Conservation (phyloP, 2,888 invertebrate genomes). For the Philonicus albiceps region DNA sequence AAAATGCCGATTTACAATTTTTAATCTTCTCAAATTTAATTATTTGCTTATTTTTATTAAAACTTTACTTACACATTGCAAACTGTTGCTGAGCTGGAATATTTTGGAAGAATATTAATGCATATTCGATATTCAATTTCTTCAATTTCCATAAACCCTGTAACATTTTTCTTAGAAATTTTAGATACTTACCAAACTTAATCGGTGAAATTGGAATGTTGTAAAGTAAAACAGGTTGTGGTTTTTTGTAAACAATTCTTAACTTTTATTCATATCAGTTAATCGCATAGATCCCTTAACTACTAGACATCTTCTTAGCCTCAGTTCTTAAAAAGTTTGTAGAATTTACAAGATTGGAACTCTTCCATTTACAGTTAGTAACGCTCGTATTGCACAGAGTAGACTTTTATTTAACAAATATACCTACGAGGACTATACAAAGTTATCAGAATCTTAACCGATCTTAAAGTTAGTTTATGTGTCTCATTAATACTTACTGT, state of each 20-base stretch:
- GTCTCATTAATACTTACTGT: conserved; percentile 28
- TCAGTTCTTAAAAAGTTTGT: conserved; percentile 9
- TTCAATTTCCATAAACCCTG: no score
- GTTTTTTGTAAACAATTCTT: conserved; percentile 33
- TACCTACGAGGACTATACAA: neutral
- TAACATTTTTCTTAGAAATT: no score
- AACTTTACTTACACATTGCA: no score
- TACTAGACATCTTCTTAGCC: neutral
- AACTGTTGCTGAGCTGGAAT: no score
- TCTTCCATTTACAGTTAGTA: neutral
- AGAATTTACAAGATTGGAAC: neutral
- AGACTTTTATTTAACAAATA: neutral
- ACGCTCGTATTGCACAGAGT: neutral
- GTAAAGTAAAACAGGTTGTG: neutral
- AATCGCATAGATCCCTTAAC: conserved; percentile 5
- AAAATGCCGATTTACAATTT: no score
- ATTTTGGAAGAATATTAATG: no score
- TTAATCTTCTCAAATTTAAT: no score
- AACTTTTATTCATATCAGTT: conserved; percentile 25
- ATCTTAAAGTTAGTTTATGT: conserved; percentile 1
- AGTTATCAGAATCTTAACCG: neutral
- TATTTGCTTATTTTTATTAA: no score
- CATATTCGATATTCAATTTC: no score
- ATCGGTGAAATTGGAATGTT: neutral
- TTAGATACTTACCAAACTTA: no score